Conservation (phyloP, 2,113 vertebrate species). For the Atractosteus spatula region DNA sequence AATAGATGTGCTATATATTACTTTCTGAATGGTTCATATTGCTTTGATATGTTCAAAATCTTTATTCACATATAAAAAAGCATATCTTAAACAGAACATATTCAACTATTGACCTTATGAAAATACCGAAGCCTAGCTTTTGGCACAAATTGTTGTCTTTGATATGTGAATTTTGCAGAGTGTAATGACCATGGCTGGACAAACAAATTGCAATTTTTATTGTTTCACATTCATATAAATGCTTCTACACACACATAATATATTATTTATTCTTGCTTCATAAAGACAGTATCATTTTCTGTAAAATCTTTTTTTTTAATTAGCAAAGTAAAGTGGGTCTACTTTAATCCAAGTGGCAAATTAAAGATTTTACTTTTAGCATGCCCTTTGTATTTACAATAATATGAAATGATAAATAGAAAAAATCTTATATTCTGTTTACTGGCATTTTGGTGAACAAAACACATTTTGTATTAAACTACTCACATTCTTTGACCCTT, state of each 20-base stretch:
- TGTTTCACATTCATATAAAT: slow-evolving; percentile 58
- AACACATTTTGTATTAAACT: background rate
- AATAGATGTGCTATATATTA: slow-evolving; percentile 34
- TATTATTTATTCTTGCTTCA: slow-evolving; percentile 49
- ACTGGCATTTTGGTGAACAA: slow-evolving; percentile 15
- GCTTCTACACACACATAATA: slow-evolving; percentile 57
- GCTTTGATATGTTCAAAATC: slow-evolving; percentile 60
- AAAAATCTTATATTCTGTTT: slow-evolving; percentile 5
- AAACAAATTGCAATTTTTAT: slow-evolving; percentile 49
- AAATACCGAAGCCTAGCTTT: slow-evolving; percentile 54
- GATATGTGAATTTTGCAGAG: slow-evolving; percentile 21
- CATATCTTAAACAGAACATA: slow-evolving; percentile 60
- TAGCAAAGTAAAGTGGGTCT: slow-evolving; percentile 51
- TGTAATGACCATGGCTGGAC: slow-evolving; percentile 48
- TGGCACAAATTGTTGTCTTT: slow-evolving; percentile 57
- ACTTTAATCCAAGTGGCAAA: slow-evolving; percentile 41
- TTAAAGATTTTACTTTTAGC: slow-evolving; percentile 49
- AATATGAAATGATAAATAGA: slow-evolving; percentile 28
- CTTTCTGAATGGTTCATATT: slow-evolving; percentile 51
- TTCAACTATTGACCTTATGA: slow-evolving; percentile 43
- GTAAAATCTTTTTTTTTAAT: slow-evolving; percentile 31
- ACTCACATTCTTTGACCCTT: background rate
- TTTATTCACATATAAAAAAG: slow-evolving; percentile 45
- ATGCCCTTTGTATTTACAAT: slow-evolving; percentile 68
- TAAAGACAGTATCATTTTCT: slow-evolving; percentile 35